Base-by-base conservation (phyloP, 2,113 vertebrate species). In the Microtus oregoni region DNA sequence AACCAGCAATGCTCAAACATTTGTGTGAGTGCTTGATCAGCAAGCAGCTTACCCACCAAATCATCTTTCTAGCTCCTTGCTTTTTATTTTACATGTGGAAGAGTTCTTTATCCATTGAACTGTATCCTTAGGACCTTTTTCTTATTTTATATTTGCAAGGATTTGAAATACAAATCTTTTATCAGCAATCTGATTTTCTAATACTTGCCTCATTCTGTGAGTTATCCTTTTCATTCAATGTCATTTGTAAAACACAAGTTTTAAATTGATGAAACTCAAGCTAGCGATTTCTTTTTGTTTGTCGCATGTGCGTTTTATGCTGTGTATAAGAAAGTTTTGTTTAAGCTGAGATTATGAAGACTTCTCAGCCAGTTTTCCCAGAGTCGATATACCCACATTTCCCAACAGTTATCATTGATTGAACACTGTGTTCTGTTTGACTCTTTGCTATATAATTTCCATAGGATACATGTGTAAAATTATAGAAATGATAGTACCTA, bases 331-430 rank as follows among this genome's bases (percentile, higher is more conserved):
- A 82, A 78, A 17, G 44, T 94, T 77, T 92, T 81, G 15, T 28
- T 73, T 87, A 92, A 70, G 3, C 4, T 12, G 89, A 10, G 38
- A 3, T 82, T 52, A 68, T 10, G 11, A 52, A 94, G 38, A 76
- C 52, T 92, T 85, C 24, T 58, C 38, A 73, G n/a, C 4, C 19
- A 5, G 79, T 91, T 91, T 41, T 85, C 83, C 11, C 24, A 77
- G 75, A 76, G 26, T 50, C 1, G 30, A 47, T 32, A 41, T 79
- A 63, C 13, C 77, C 73, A 87, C 68, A 5, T 76, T 92, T 79
- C 79, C 52, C 11, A 92, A 91, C 7, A 96, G 22, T 41, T 92
- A 77, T 28, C 79, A 65, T 83, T 83, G 81, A 58, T 44, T 92
- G 41, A 63, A 12, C 28, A 20, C 50, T 97, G 50, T 19, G 86